phyloP scores from a whole-genome alignment of 2,797 vertebrate genomes.

The Glyptemys insculpta region DNA sequence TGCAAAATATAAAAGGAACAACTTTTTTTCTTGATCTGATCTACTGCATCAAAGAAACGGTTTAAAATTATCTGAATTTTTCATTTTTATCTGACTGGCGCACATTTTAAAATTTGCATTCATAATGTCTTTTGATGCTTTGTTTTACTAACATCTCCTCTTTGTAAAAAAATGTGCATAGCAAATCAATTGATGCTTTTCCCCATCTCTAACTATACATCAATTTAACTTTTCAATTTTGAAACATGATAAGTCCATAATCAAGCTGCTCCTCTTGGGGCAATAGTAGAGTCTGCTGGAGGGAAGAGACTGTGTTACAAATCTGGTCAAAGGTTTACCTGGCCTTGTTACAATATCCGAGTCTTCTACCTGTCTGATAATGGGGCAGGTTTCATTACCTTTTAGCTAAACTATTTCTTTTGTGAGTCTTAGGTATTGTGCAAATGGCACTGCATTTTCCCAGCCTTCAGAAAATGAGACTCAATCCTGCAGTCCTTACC shows the following conservation, averaged over 20 bases:
- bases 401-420: background rate
- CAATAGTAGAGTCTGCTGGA: background rate
- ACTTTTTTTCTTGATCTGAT: background rate
- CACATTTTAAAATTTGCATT: background rate
- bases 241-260: background rate
- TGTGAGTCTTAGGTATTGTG: background rate
- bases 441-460: background rate
- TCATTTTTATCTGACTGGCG: background rate
- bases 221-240: background rate
- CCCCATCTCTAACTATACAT: background rate
- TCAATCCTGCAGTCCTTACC: no score
- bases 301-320: background rate
- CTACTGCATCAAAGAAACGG: background rate
- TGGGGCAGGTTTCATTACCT: background rate
- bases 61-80: background rate
- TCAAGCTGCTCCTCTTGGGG: background rate
- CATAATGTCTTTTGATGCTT: background rate
- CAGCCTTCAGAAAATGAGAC: background rate
- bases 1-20: background rate
- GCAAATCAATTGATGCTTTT: background rate
- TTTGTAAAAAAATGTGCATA: background rate
- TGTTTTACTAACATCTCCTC: background rate
- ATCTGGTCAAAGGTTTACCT: background rate
- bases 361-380: background rate
- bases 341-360: background rate